Evolutionary conservation across 2,797 vertebrate genomes (phyloP).

Genomic region (Menidia menidia): DNA sequence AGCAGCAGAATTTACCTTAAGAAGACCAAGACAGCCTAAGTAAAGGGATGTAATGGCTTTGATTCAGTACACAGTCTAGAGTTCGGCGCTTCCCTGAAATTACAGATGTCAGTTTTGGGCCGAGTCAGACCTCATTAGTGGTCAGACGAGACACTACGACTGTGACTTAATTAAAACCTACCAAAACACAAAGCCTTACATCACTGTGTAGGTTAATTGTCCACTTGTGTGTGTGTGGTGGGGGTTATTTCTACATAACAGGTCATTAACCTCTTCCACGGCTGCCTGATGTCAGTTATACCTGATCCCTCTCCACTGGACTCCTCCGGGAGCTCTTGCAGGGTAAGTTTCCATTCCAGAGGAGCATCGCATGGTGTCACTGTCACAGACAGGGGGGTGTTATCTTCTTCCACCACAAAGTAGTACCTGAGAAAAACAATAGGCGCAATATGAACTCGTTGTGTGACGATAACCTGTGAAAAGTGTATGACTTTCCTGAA

Average conservation of each 20-base stretch:
- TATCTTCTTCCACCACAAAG: slow-evolving; percentile 98
- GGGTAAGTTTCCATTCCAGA: slow-evolving; percentile 94
- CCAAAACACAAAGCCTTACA: slow-evolving; percentile 75
- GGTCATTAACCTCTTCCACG: slow-evolving; percentile 70
- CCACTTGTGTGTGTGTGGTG: slow-evolving; percentile 56
- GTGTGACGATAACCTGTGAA: slow-evolving; percentile 25
- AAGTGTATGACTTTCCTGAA: slow-evolving; percentile 17
- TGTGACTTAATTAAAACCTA: slow-evolving; percentile 77
- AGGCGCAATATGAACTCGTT: slow-evolving; percentile 27
- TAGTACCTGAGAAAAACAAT: slow-evolving; percentile 87
- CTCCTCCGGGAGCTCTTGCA: slow-evolving; percentile 96
- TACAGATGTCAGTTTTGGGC: slow-evolving; percentile 59
- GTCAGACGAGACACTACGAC: slow-evolving; percentile 70
- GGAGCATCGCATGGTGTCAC: slow-evolving; percentile 97
- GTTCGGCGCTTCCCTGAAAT: slow-evolving; percentile 59
- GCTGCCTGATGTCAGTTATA: slow-evolving; percentile 65
- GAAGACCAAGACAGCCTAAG: slow-evolving; percentile 52
- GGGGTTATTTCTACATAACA: slow-evolving; percentile 58
- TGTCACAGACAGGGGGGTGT: slow-evolving; percentile 95
- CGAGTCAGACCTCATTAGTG: slow-evolving; percentile 74
- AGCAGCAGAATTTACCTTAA: slow-evolving; percentile 48
- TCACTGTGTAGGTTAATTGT: slow-evolving; percentile 61
- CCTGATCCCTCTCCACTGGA: slow-evolving; percentile 86
- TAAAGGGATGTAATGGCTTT: slow-evolving; percentile 69
- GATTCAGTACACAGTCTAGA: slow-evolving; percentile 53